Percentiles rank a stretch among this genome's conserved stretches.
These are phyloP conservation scores for Latrodectus elegans DNA, from an alignment of 2,888 invertebrate species.

Conservation along the genomic window DNA sequence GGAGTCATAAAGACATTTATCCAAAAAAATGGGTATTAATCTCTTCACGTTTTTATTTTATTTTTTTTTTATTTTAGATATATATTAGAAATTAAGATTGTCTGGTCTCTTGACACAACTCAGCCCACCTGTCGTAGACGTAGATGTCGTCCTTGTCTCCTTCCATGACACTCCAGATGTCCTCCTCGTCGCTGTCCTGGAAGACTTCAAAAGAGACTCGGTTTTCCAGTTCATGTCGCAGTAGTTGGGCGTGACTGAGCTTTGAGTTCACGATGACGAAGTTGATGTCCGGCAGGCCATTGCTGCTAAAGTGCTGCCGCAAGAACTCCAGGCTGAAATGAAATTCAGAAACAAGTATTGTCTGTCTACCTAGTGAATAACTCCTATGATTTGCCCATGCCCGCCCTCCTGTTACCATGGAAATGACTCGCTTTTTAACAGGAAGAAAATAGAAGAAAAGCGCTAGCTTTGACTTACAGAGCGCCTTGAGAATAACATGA, in stretches of 20 bases:
- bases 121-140: slow-evolving; percentile 73
- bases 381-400: not conserved
- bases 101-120: no score
- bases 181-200: slow-evolving; percentile 72
- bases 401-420: not conserved
- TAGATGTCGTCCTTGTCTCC: slow-evolving; percentile 74
- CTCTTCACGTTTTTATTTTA: no score
- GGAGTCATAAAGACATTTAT: no score
- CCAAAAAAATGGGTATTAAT: no score
- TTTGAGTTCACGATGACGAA: slow-evolving; percentile 73
- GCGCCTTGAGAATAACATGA: not conserved
- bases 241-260: slow-evolving; percentile 67
- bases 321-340: slow-evolving; percentile 72
- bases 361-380: not conserved
- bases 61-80: no score
- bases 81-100: no score
- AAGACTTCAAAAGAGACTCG: slow-evolving; percentile 71
- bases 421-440: not conserved
- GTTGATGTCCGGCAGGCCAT: slow-evolving; percentile 71
- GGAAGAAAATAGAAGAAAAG: not conserved
- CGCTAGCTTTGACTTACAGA: not conserved
- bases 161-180: slow-evolving; percentile 72
- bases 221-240: slow-evolving; percentile 38
- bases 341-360: not conserved
- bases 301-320: slow-evolving; percentile 63